Base-by-base conservation (phyloP, 2,113 vertebrate species). In the Odontophorus gujanensis region DNA sequence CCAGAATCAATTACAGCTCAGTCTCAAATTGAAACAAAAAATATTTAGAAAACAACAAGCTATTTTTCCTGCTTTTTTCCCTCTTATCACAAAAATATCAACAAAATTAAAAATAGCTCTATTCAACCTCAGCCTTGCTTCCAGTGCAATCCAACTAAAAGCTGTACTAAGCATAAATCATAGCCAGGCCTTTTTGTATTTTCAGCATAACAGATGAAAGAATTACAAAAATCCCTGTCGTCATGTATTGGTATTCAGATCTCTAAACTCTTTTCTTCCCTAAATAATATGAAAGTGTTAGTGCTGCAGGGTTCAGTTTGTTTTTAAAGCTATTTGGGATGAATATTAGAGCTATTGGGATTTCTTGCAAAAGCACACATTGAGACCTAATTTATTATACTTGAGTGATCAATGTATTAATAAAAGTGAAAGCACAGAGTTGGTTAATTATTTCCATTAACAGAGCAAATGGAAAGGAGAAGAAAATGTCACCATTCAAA, bases 401-500 rank as follows among this genome's bases (percentile, higher is more conserved):
- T 0, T 1, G 1, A 77, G 30, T 62, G 59, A 93, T 74, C 26
- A 74, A 77, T 90, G 40, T 32, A 69, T 40, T 58, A 83, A 62
- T 76, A 89, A 40, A 76, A 77, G 50, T 47, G 18, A 91, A 74
- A 85, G 38, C 36, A 85, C 55, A 81, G 36, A 74, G 45, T n/a
- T 74, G 26, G 45, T 82, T 84, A 87, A 82, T 95, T 85, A 76
- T 80, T 84, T 57, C 53, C 47, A 30, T 65, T 67, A 80, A 53
- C 45, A 71, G 50, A 85, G 32, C 42, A 87, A 87, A 73, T 28
- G 47, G 28, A 59, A 93, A 76, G 48, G 47, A 80, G 73, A 55
- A 58, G n/a, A 38, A 73, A 80, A 62, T 1, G 1, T 11, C 28
- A 57, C n/a, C 10, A 28, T 71, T 73, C 75, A 80, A 83, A 67